Conservation (phyloP, 2,113 vertebrate species). For the Gobius niger region DNA sequence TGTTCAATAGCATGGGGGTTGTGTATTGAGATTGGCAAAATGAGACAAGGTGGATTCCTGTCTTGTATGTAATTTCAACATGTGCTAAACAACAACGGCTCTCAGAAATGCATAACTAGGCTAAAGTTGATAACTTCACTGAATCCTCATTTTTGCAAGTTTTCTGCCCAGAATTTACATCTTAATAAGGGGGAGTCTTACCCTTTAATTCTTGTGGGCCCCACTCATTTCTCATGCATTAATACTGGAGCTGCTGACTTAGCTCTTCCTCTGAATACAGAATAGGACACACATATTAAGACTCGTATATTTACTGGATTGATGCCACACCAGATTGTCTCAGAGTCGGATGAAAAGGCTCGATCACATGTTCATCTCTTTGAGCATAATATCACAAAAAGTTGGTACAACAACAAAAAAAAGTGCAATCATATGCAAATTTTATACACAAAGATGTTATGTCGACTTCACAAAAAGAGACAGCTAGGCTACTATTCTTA, state of each 20-base stretch:
- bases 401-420: background rate
- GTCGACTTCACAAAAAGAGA: too few species aligned
- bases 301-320: slow-evolving; percentile 79
- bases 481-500: too few species aligned
- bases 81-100: slow-evolving; percentile 57
- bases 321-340: slow-evolving; percentile 72
- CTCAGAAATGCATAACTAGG: slow-evolving; percentile 71
- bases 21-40: slow-evolving; percentile 54
- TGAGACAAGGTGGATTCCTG: slow-evolving; percentile 39
- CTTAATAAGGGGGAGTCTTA: slow-evolving; percentile 78
- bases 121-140: slow-evolving; percentile 74
- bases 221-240: slow-evolving; percentile 80
- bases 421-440: background rate
- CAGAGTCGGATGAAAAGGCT: slow-evolving; percentile 68
- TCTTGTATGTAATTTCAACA: slow-evolving; percentile 61
- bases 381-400: background rate
- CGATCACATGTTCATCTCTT: slow-evolving; percentile 62
- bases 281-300: slow-evolving; percentile 77
- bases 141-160: slow-evolving; percentile 73
- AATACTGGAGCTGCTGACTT: slow-evolving; percentile 79
- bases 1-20: slow-evolving; percentile 56
- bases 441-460: background rate
- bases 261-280: slow-evolving; percentile 75
- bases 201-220: slow-evolving; percentile 78
- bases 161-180: slow-evolving; percentile 72